These are phyloP conservation scores for Microdon myrmicae DNA, from an alignment of 2,888 invertebrate species.

Conservation along the genomic window DNA sequence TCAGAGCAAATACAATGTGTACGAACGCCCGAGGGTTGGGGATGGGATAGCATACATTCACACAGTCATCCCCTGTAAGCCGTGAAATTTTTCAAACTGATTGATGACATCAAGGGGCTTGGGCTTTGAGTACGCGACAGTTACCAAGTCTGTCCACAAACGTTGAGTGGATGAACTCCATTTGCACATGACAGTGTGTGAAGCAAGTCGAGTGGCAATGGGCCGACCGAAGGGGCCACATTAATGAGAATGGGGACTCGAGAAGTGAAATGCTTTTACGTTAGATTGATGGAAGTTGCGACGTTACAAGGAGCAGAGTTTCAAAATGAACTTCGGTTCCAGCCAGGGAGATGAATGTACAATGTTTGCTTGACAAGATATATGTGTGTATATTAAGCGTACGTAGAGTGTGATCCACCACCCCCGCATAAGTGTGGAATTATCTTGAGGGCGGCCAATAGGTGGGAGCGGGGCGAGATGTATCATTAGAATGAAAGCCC, in stretches of 20 bases:
- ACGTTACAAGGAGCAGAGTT: conserved; percentile 50
- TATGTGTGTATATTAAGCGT: conserved; percentile 47
- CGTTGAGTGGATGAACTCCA: conserved; percentile 51
- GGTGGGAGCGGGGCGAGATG: conserved; percentile 32
- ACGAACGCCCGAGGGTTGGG: conserved; percentile 14
- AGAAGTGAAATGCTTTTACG: conserved; percentile 51
- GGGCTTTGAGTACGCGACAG: conserved; percentile 50
- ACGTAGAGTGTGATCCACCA: conserved; percentile 22
- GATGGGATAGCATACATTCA: conserved; percentile 1
- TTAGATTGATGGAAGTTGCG: conserved; percentile 51
- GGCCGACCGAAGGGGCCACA: conserved; percentile 2
- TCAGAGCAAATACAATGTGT: conserved; percentile 14
- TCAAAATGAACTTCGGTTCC: conserved; percentile 49
- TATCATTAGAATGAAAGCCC: conserved; percentile 16
- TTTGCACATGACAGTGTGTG: conserved; percentile 44
- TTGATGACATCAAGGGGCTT: conserved; percentile 52
- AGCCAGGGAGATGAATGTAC: conserved; percentile 36
- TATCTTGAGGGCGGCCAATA: conserved; percentile 13
- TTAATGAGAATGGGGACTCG: conserved; percentile 48
- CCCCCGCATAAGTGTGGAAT: conserved; percentile 27
- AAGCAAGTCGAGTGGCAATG: background rate
- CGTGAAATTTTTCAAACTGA: conserved; percentile 52
- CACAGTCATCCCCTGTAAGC: conserved; percentile 34
- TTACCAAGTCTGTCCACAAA: conserved; percentile 52
- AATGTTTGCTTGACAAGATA: conserved; percentile 48